phyloP scores from a whole-genome alignment of 2,113 vertebrate species.

The Callithrix jacchus region DNA sequence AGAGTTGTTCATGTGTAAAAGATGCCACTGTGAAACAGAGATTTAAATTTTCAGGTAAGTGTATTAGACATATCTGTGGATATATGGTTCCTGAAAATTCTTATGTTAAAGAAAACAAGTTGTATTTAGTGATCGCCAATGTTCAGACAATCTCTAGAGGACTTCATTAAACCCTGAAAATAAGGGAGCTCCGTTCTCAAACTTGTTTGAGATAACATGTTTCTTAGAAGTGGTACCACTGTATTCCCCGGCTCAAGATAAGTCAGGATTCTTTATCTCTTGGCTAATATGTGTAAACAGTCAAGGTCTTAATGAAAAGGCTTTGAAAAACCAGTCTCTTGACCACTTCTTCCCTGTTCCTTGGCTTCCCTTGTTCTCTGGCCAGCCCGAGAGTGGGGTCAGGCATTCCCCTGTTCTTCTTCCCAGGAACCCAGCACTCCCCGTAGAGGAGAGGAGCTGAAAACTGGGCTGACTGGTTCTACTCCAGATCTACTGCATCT shows the following conservation, averaged over 20 bases:
- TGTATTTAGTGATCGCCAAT: neutral
- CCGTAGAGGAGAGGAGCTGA: neutral
- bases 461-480: neutral
- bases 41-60: neutral
- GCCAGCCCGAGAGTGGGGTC: neutral
- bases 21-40: neutral
- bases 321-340: neutral
- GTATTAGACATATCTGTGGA: neutral
- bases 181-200: neutral
- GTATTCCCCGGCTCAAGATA: neutral
- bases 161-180: conserved; percentile 19
- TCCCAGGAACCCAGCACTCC: neutral
- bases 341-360: neutral
- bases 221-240: conserved; percentile 6
- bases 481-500: neutral
- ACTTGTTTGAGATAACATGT: neutral
- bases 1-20: conserved; percentile 1
- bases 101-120: neutral
- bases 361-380: neutral
- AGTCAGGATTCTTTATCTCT: conserved; percentile 24
- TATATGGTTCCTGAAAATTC: neutral
- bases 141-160: neutral
- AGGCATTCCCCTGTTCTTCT: neutral
- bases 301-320: neutral
- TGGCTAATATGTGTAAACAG: neutral